Percentiles rank a stretch among this genome's conserved stretches.
phyloP scores from a whole-genome alignment of 2,797 vertebrate genomes.

The Sebastes itinus region DNA sequence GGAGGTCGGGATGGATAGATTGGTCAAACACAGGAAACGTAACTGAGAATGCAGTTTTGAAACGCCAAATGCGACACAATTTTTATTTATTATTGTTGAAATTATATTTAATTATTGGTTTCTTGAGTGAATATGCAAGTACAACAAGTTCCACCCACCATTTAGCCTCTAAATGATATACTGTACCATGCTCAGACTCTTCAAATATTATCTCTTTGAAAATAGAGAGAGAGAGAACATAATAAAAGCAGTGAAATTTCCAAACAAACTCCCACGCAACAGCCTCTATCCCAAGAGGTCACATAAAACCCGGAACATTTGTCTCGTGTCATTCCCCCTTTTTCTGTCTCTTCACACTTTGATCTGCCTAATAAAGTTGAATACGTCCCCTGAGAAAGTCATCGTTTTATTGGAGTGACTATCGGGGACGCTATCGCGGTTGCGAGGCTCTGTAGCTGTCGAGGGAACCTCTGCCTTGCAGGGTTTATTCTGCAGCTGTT shows the following conservation, averaged over 20 bases:
- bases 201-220: not conserved
- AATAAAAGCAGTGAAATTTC: not conserved
- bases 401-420: not conserved
- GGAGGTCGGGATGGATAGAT: no score
- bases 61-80: no score
- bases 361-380: constrained; percentile 7
- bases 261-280: not conserved
- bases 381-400: constrained; percentile 2
- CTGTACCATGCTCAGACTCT: not conserved
- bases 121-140: not conserved
- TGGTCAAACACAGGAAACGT: no score
- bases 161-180: no score
- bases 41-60: no score
- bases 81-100: no score
- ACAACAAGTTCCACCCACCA: not conserved
- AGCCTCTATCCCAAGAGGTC: not conserved
- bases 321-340: not conserved
- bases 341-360: not conserved
- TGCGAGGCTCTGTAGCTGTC: not conserved
- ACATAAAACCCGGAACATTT: not conserved
- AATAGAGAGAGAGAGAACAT: not conserved
- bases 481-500: constrained; percentile 36
- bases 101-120: not conserved
- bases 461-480: constrained; percentile 14
- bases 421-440: not conserved